A percentile compares a stretch with the other conserved stretches of the same genome.
Conservation (phyloP, 1,140 invertebrate species). For the Drosophila burlai region DNA sequence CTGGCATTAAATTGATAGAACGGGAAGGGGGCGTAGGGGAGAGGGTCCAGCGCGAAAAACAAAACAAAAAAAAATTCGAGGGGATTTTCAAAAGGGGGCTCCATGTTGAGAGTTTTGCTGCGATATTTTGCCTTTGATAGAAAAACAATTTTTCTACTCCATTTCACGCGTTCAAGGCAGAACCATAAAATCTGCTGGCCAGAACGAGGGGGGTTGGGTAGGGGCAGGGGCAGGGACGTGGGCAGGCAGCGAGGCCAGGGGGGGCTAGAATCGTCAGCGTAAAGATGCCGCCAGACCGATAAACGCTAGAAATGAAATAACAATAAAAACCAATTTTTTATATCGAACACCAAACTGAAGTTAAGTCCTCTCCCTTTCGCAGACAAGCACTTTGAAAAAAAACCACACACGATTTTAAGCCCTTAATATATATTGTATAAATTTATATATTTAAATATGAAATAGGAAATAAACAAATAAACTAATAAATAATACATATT, state of each 20-base stretch:
- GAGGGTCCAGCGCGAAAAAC: slow-evolving; percentile 1
- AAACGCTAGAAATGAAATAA: slow-evolving; percentile 81
- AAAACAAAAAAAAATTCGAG: slow-evolving; percentile 2
- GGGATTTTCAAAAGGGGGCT: slow-evolving; percentile 11
- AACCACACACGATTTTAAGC: neutral
- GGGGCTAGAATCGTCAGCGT: slow-evolving; percentile 61
- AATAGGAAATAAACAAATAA: neutral
- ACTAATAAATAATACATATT: neutral
- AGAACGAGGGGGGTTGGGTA: slow-evolving; percentile 1
- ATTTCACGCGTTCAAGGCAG: slow-evolving; percentile 82
- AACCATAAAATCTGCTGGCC: slow-evolving; percentile 30
- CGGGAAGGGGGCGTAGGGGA: neutral
- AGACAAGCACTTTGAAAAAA: neutral
- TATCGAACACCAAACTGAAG: slow-evolving; percentile 57
- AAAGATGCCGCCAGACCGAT: slow-evolving; percentile 77
- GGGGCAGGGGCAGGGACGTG: neutral
- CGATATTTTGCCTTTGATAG: slow-evolving; percentile 81
- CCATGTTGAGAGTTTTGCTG: slow-evolving; percentile 53
- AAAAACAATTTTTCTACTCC: slow-evolving; percentile 84
- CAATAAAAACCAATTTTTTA: slow-evolving; percentile 80
- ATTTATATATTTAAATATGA: no score
- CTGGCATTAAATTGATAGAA: slow-evolving; percentile 75
- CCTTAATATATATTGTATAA: neutral
- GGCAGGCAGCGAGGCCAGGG: neutral
- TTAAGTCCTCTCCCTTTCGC: slow-evolving; percentile 8